phyloP scores from a whole-genome alignment of 2,797 vertebrate species.

The Podarcis lilfordi region DNA sequence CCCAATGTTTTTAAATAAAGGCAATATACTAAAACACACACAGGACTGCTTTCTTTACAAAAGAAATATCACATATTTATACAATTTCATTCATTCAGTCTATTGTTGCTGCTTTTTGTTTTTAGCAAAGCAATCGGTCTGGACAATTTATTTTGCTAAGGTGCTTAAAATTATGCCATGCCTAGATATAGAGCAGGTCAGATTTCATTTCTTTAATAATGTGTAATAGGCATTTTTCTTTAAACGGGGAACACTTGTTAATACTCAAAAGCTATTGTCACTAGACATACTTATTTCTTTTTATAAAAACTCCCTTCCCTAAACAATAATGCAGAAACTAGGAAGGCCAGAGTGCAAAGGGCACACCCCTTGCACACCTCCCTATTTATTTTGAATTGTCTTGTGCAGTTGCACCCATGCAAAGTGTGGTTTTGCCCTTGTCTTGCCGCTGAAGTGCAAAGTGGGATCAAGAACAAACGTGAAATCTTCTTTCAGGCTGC shows the following conservation, averaged over 20 bases:
- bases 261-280: background rate
- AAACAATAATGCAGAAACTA: no score
- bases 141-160: background rate
- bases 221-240: conserved; percentile 12
- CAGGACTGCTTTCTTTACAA: background rate
- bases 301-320: background rate
- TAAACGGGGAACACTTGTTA: background rate
- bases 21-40: no score
- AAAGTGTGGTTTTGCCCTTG: background rate
- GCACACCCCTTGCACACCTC: background rate
- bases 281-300: no score
- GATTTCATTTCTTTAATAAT: background rate
- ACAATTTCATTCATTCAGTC: background rate
- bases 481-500: background rate
- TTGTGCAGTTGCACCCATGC: background rate
- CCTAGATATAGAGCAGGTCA: background rate
- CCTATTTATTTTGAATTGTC: background rate
- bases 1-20: no score
- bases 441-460: background rate
- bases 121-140: background rate
- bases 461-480: background rate
- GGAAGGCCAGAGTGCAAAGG: background rate
- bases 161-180: background rate
- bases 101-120: background rate
- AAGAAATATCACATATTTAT: background rate